Conservation (phyloP, 1,140 invertebrate genomes). For the Drosophila lacertosa region DNA sequence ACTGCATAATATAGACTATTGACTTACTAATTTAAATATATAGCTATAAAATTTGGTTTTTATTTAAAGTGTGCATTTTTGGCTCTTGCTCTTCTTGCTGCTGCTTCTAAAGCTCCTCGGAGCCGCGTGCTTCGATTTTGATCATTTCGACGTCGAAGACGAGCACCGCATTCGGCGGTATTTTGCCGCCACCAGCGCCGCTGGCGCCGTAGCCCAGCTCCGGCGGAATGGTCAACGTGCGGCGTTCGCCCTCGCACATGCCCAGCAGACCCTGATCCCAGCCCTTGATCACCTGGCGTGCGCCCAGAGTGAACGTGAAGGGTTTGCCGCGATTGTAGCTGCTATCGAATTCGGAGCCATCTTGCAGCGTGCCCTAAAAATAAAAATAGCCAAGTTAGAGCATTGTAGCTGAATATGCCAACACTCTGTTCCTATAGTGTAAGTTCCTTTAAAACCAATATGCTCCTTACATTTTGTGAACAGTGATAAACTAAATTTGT, state of each 20-base stretch:
- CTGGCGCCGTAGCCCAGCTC: constrained; percentile 91
- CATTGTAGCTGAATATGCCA: too few relatives aligned
- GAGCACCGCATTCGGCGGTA: constrained; percentile 91
- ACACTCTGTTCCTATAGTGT: too few relatives aligned
- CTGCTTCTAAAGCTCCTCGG: constrained; percentile 83
- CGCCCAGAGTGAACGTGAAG: constrained; percentile 91
- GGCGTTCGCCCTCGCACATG: constrained; percentile 94
- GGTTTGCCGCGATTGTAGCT: constrained; percentile 89
- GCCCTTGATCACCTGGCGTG: constrained; percentile 92
- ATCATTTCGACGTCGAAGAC: constrained; percentile 93
- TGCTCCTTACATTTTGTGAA: not conserved
- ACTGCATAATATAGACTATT: constrained; percentile 4
- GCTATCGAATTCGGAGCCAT: constrained; percentile 94
- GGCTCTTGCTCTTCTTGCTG: too few relatives aligned
- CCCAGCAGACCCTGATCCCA: constrained; percentile 94
- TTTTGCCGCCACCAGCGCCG: constrained; percentile 92
- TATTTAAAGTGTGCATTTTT: constrained; percentile 1
- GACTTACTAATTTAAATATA: constrained; percentile 6
- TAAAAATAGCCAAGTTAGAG: not conserved
- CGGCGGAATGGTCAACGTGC: constrained; percentile 93
- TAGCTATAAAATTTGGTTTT: constrained; percentile 13
- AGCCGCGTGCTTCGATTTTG: constrained; percentile 88
- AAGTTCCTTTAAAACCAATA: not conserved
- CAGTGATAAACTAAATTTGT: constrained; percentile 1
- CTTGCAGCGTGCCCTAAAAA: constrained; percentile 89